Percentiles rank a stretch among this genome's conserved stretches.
Evolutionary conservation across 2,797 vertebrate species (phyloP).

Genomic region (Alauda arvensis): DNA sequence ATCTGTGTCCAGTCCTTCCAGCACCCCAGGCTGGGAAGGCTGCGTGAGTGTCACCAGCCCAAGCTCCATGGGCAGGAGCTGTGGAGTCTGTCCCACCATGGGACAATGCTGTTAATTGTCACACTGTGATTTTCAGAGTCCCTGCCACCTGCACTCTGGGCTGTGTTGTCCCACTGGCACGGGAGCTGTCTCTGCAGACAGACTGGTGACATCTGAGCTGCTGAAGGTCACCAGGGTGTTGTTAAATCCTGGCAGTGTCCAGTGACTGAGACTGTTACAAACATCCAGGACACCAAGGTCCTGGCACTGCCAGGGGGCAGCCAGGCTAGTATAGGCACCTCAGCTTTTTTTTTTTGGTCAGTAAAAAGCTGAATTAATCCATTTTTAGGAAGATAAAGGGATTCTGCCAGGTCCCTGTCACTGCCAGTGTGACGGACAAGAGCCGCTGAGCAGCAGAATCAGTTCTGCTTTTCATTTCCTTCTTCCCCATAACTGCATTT

Average conservation of each 20-base stretch:
- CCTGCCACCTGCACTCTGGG: not conserved
- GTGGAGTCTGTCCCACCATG: rapidly evolving
- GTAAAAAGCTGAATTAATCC: not conserved
- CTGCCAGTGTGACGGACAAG: rapidly evolving
- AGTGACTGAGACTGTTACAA: not conserved
- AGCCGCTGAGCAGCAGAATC: not conserved
- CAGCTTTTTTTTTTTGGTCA: not conserved
- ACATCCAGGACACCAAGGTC: not conserved
- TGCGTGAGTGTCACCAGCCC: rapidly evolving
- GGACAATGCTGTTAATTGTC: not conserved
- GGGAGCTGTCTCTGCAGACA: rapidly evolving
- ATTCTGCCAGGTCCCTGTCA: rapidly evolving
- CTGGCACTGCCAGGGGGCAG: not conserved
- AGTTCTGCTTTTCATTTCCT: not conserved
- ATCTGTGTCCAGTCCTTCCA: not conserved
- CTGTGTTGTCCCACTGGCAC: not conserved
- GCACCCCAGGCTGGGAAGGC: not conserved
- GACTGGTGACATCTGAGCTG: not conserved
- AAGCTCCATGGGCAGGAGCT: not conserved
- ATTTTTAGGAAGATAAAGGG: not conserved
- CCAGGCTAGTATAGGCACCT: not conserved
- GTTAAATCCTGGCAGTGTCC: not conserved
- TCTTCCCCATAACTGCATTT: not conserved
- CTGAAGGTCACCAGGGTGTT: not conserved
- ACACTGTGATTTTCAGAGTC: not conserved